Percentiles rank a stretch among this genome's conserved stretches.
Conservation (phyloP, 2,797 vertebrate species). For the Brachyrhaphis roseni region DNA sequence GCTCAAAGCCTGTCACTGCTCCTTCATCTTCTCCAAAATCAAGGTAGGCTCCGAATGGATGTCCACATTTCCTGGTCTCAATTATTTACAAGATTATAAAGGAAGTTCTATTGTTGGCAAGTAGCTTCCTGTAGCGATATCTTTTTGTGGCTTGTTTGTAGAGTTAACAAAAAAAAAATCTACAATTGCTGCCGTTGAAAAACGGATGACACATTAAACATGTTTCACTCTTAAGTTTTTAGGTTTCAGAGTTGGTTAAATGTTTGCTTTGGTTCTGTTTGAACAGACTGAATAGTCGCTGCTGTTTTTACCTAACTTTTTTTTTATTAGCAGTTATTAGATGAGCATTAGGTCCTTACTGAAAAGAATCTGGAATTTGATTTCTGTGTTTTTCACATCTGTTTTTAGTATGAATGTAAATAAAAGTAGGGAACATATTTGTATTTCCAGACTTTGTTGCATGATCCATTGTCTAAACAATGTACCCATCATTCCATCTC, state of each 20-base stretch:
- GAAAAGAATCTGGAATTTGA: neutral
- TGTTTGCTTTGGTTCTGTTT: neutral
- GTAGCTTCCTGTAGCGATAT: neutral
- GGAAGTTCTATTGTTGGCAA: neutral
- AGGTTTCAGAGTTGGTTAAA: neutral
- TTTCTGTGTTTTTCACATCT: neutral
- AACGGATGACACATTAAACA: neutral
- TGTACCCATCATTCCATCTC: neutral
- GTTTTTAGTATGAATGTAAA: neutral
- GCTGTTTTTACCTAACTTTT: neutral
- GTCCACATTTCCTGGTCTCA: neutral
- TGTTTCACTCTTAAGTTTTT: neutral
- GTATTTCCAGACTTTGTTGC: neutral
- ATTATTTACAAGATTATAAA: neutral
- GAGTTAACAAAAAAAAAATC: neutral
- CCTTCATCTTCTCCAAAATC: slow-evolving; percentile 92
- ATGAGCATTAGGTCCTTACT: neutral
- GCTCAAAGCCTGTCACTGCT: slow-evolving; percentile 95
- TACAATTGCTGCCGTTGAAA: neutral
- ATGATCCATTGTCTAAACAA: neutral
- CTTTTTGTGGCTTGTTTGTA: neutral
- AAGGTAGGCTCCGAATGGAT: slow-evolving; percentile 82
- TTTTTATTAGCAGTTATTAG: neutral
- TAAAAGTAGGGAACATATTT: neutral
- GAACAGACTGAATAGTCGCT: neutral